Evolutionary conservation across 2,797 vertebrate species (phyloP), one percentile per base, ranked within the genome.

Genomic region (Cetoscarus ocellatus): DNA sequence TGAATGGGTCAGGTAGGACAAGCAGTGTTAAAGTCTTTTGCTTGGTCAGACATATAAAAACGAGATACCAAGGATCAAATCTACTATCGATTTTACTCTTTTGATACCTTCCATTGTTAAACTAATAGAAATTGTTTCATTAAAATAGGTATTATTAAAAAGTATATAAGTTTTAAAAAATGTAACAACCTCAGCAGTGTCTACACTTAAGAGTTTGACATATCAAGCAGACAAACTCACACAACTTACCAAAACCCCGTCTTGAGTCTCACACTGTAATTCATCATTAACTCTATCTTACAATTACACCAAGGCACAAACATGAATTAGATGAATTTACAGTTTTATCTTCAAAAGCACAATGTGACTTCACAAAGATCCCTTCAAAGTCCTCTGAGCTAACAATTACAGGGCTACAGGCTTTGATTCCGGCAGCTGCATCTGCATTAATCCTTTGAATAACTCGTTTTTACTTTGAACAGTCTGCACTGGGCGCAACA

Each of bases 361-460:
- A 55, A 42, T 63, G 43, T 63, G 58, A 61, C 48, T 35, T 55
- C 14, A 36, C 45, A 69, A 70, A 79, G 69, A 35, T 61, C 38
- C 10, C 56, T 35, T 57, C 1, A 52, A 48, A 54, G 53, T 52
- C 9, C 36, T 47, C 17, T 39, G 42, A 65, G 43, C 38, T 59
- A 35, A 67, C 43, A 19, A 15, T 11, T n/a, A 1, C 3, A 56
- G 38, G 44, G 55, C 42, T 57, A 40, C 19, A 58, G 56, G n/a
- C 65, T 65, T n/a, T 70, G 54, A 59, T 66, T 64, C 78, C 35
- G 66, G 39, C 53, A 52, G 73, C 38, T 57, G n/a, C 49, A 50
- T 61, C 55, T 50, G 12, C 15, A 8, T 51, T 50, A 56, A 65
- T 59, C 53, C 40, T 63, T 55, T 61, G 12, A 44, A 18, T 35